Base-by-base conservation (phyloP, 2,888 invertebrate species). In the Barypeithes pellucidus region DNA sequence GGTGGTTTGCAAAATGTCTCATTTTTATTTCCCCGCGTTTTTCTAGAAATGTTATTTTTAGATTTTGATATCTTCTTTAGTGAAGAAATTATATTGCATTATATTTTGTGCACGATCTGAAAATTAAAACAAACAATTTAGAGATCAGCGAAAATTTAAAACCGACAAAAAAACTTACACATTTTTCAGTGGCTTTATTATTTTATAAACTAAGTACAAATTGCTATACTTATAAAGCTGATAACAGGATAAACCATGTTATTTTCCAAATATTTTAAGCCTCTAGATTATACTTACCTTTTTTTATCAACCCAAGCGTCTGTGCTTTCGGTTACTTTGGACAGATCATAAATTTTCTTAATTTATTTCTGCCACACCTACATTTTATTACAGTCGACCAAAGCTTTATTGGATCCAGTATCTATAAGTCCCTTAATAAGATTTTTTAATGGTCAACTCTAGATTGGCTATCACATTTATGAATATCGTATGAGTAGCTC, bases 171-270 rank as follows among this genome's bases (percentile, higher is more conserved):
- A 57, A 57, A 57, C 33, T 16, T 45, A 57, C 80, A 80, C 82
- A 82, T 82, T 82, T 82, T 82, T 80, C 83, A 81, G 83, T 82
- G 82, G 83, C 83, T 78, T 78, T 79, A 81, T 82, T 82, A 80
- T 81, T 82, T 81, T 80, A 82, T 82, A 82, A 82, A 81, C 82
- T 81, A 82, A 82, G 82, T 82, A 82, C 82, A 83, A 83, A 83
- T 82, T 83, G 82, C 83, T 83, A 83, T 83, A 82, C 80, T 83
- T 83, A 83, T 57, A 33, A 76, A 47, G 29, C 75, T 79, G 82
- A 82, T 82, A 83, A 82, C 81, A 82, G 78, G 80, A 80, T 78
- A 77, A 74, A 81, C 66, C 81, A 81, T 82, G 80, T 82, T 83
- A 82, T 83, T 82, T 83, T 82, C 82, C 77, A 80, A 80, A 81